These are phyloP conservation scores for Agriopis aurantiaria DNA, from an alignment of 2,888 invertebrate species.

Conservation along the genomic window DNA sequence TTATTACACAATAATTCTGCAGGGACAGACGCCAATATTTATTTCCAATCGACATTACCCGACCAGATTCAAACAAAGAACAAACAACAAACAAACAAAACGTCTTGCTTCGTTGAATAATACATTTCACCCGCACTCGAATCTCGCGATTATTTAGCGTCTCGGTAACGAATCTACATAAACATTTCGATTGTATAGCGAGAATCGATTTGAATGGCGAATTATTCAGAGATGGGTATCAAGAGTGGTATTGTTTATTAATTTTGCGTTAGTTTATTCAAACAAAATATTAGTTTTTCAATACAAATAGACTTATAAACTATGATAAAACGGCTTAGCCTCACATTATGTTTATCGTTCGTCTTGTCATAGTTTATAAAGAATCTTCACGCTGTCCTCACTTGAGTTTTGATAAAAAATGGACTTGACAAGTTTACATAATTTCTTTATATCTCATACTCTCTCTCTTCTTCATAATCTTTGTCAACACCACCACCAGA, in stretches of 20 bases:
- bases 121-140: slow-evolving; percentile 26
- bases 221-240: slow-evolving; percentile 8
- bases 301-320: too few species aligned
- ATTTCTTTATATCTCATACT: too few species aligned
- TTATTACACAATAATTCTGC: too few species aligned
- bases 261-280: neutral
- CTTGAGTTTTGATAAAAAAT: too few species aligned
- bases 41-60: slow-evolving; percentile 3
- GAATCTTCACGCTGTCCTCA: too few species aligned
- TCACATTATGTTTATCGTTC: too few species aligned
- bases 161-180: slow-evolving; percentile 20
- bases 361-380: too few species aligned
- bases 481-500: too few species aligned
- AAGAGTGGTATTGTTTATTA: neutral
- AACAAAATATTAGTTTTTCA: neutral
- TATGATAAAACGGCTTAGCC: too few species aligned
- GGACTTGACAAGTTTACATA: too few species aligned
- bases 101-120: slow-evolving; percentile 30
- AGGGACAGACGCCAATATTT: neutral
- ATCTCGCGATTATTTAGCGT: slow-evolving; percentile 27
- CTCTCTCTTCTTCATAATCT: too few species aligned
- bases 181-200: slow-evolving; percentile 23
- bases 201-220: slow-evolving; percentile 18
- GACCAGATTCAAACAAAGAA: slow-evolving; percentile 17
- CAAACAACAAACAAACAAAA: slow-evolving; percentile 28